phyloP scores from a whole-genome alignment of 2,888 invertebrate genomes.

The Patella caerulea region DNA sequence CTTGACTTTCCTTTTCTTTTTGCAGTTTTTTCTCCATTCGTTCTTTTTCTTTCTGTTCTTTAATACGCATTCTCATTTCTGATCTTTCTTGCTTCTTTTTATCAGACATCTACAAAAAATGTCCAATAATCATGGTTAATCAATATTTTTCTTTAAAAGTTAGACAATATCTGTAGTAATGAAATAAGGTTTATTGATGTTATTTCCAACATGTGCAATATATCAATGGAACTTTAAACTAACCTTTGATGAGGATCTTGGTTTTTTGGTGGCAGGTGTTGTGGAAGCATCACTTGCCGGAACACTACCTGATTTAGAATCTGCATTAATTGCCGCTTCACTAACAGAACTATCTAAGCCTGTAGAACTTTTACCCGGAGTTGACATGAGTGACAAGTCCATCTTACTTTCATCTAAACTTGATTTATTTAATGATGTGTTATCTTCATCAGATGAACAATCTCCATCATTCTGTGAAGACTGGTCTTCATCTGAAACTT shows the following conservation, averaged over 20 bases:
- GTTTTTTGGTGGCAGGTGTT: too few relatives aligned
- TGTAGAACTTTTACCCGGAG: slow-evolving; percentile 15
- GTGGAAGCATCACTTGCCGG: too few relatives aligned
- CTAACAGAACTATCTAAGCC: slow-evolving; percentile 10
- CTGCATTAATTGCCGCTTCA: slow-evolving; percentile 9
- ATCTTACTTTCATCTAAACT: slow-evolving; percentile 3
- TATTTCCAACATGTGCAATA: too few relatives aligned
- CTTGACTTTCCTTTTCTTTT: slow-evolving; percentile 45
- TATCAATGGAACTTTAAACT: too few relatives aligned
- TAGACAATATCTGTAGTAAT: too few relatives aligned
- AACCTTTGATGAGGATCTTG: too few relatives aligned
- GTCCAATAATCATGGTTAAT: too few relatives aligned
- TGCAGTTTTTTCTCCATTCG: slow-evolving; percentile 42
- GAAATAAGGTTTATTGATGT: too few relatives aligned
- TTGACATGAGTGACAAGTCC: slow-evolving; percentile 13
- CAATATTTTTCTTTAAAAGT: too few relatives aligned
- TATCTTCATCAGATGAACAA: slow-evolving; percentile 16
- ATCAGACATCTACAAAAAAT: slow-evolving; percentile 38
- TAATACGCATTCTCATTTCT: slow-evolving; percentile 41
- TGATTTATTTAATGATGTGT: neutral
- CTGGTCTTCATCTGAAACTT: slow-evolving; percentile 11
- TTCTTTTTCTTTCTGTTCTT: slow-evolving; percentile 45
- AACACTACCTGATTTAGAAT: neutral
- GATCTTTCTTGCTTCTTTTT: slow-evolving; percentile 43
- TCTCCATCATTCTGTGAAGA: slow-evolving; percentile 12